Evolutionary conservation across 2,113 vertebrate genomes (phyloP).

Genomic region (Ictalurus furcatus): DNA sequence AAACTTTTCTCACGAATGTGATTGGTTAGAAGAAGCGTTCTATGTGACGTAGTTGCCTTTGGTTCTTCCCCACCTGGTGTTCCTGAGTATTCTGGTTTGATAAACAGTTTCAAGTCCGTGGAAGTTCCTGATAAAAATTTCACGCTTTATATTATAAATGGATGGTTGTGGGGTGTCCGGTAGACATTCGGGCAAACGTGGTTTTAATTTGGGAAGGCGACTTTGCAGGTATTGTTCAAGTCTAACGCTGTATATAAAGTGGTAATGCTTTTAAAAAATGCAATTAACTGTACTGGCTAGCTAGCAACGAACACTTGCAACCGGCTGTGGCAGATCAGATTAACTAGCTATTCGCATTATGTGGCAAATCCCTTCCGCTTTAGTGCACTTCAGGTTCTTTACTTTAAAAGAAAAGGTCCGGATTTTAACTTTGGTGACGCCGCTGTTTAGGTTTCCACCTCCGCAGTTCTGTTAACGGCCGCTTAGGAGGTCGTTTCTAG

Average conservation of each 20-base stretch:
- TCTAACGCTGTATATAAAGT: too few relatives aligned
- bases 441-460: neutral
- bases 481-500: neutral
- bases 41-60: slow-evolving; percentile 27
- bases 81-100: neutral
- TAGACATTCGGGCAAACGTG: slow-evolving; percentile 20
- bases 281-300: neutral
- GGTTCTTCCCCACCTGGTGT: neutral
- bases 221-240: slow-evolving; percentile 54
- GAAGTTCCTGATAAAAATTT: neutral
- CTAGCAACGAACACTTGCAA: neutral
- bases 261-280: neutral
- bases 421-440: neutral
- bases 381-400: neutral
- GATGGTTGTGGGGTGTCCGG: slow-evolving; percentile 37
- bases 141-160: slow-evolving; percentile 22
- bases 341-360: neutral
- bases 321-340: neutral
- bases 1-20: neutral
- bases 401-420: neutral
- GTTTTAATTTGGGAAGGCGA: slow-evolving; percentile 24
- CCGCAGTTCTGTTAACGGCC: neutral
- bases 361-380: neutral
- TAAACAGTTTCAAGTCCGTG: neutral
- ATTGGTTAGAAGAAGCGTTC: slow-evolving; percentile 18